phyloP scores from a whole-genome alignment of 2,113 vertebrate genomes.

The Peromyscus leucopus region DNA sequence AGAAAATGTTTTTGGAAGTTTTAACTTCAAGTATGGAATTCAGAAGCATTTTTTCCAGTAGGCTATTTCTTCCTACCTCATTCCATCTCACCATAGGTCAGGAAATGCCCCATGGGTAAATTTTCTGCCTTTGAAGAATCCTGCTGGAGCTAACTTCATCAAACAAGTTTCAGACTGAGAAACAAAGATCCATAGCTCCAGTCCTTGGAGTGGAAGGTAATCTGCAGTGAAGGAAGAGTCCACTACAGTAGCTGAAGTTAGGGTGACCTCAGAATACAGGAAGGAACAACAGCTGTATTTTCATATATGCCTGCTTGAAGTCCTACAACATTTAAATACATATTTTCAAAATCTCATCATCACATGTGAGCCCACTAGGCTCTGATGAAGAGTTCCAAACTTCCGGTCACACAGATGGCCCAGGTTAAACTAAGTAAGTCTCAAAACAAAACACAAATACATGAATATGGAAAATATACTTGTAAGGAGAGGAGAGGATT shows the following conservation, averaged over 20 bases:
- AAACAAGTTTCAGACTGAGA: not conserved
- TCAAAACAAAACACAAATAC: not conserved
- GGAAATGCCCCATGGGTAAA: not conserved
- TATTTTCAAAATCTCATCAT: not conserved
- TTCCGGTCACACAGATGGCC: not conserved
- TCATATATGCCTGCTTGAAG: not conserved
- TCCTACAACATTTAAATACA: not conserved
- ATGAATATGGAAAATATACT: not conserved
- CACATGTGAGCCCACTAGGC: not conserved
- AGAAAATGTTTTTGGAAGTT: not conserved
- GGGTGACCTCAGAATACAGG: not conserved
- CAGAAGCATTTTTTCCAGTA: not conserved
- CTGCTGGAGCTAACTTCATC: not conserved
- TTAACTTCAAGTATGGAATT: not conserved
- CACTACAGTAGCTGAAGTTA: not conserved
- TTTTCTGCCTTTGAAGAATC: not conserved
- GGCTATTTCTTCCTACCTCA: not conserved
- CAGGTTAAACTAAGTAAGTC: not conserved
- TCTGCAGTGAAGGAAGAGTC: not conserved
- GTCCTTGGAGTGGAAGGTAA: not conserved
- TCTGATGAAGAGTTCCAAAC: not conserved
- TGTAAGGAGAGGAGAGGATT: not conserved
- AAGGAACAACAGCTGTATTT: not conserved
- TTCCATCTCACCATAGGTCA: not conserved
- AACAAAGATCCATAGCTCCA: accelerated